A percentile compares a stretch with the other conserved stretches of the same genome.
These are phyloP conservation scores for Melanotaenia trifasciata DNA, from an alignment of 2,797 vertebrate genomes.

Conservation along the genomic window DNA sequence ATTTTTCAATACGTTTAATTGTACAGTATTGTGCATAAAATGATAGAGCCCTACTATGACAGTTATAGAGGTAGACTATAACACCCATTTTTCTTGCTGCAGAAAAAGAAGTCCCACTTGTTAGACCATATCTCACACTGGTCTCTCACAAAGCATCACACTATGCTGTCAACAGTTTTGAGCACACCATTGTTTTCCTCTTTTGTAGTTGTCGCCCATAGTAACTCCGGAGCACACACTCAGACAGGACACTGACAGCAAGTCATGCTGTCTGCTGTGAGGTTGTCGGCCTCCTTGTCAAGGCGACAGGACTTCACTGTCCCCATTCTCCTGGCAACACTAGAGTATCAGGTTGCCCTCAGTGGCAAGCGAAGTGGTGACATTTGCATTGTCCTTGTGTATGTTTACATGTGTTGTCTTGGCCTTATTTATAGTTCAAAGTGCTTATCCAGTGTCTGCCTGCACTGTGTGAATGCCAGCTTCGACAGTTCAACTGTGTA, in stretches of 20 bases:
- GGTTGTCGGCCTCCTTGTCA: conserved; percentile 31
- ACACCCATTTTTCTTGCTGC: conserved; percentile 3
- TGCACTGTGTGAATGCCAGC: neutral
- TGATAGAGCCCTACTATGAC: neutral
- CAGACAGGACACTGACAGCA: conserved; percentile 31
- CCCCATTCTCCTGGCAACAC: conserved; percentile 29
- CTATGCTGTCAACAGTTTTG: conserved; percentile 12
- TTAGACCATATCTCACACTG: neutral
- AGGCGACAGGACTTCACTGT: conserved; percentile 10
- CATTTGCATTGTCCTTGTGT: conserved; percentile 15
- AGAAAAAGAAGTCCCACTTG: conserved; percentile 36
- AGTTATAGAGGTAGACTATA: neutral
- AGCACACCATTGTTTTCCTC: conserved; percentile 24
- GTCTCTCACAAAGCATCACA: conserved; percentile 12
- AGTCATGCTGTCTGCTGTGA: conserved; percentile 16
- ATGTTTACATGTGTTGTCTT: conserved; percentile 14
- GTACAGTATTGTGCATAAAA: neutral
- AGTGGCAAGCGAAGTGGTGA: conserved; percentile 12
- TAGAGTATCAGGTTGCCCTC: conserved; percentile 30
- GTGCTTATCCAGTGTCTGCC: conserved; percentile 6
- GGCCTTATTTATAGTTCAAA: conserved; percentile 38
- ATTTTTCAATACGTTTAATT: neutral
- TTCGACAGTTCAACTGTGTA: neutral
- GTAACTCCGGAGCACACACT: conserved; percentile 3
- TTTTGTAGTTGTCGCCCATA: conserved; percentile 17